A percentile compares a stretch with the other conserved stretches of the same genome.
These are phyloP conservation scores for Apodemus speciosus DNA, from an alignment of 2,113 vertebrate species.

Conservation along the genomic window DNA sequence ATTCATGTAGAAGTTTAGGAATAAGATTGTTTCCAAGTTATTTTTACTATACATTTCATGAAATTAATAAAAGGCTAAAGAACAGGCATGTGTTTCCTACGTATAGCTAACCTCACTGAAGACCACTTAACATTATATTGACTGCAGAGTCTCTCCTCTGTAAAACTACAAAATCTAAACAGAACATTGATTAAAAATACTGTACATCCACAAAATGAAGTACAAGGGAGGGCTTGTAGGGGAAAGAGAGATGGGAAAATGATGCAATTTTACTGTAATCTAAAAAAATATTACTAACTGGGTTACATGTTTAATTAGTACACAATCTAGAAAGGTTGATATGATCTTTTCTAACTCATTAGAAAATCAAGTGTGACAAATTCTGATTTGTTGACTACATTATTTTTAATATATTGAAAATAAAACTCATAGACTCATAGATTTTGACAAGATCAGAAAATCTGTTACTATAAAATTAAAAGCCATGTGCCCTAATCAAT, in stretches of 20 bases:
- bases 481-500: neutral
- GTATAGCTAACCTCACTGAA: neutral
- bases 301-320: neutral
- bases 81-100: neutral
- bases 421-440: neutral
- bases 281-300: neutral
- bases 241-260: neutral
- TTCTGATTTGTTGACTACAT: neutral
- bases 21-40: neutral
- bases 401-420: neutral
- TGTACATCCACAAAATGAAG: neutral
- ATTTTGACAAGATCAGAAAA: neutral
- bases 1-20: neutral
- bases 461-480: conserved; percentile 28
- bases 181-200: neutral
- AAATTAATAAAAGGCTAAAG: neutral
- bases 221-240: neutral
- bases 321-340: neutral
- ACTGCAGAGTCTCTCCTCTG: neutral
- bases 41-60: neutral
- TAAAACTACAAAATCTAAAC: neutral
- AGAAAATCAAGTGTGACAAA: neutral
- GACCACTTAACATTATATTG: neutral
- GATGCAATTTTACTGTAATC: neutral
- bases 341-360: neutral